Evolutionary conservation across 2,888 invertebrate genomes (phyloP), one percentile per base, ranked within the genome.

Genomic region (Adineta ricciae): DNA sequence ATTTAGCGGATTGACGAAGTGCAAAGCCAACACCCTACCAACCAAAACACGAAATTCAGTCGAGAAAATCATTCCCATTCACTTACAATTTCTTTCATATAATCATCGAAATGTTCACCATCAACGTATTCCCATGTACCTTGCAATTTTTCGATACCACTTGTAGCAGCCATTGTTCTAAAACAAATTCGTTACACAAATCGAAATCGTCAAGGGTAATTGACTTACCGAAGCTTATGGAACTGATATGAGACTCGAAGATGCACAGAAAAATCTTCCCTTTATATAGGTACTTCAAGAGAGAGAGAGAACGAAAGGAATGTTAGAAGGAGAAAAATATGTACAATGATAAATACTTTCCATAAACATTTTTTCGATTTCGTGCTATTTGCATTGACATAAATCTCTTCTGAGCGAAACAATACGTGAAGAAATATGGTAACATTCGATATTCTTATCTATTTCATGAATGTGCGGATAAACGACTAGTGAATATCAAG

Each of bases 61-160:
- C n/a, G n/a, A n/a, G n/a, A n/a, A 64, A n/a, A 11, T n/a, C 7
- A 64, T 9, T 24, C 2, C 16, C 4, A 64, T 8, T 64, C 8
- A 1, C 36, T 19, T 72, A 72, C 72, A 38, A 85, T 50, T 73
- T 85, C 93, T 92, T 95, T 95, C 94, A 96, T 94, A 92, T 94
- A 95, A 86, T 94, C 94, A 88, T 96, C 95, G 90, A 96, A 96
- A 90, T 95, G 94, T 87, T 95, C 94, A 88, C 94, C 73, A 73
- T 73, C 38, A 0, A 38, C 38, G 11, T 73, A 73, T 38, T 72
- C 36, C 72, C 72, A 72, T 72, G 72, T 72, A 32, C 72, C 72
- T 72, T 36, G 0, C 7, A 72, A 32, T 72, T 72, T 32, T 72
- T 72, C 32, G 21, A 72, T 14, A 36, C 36, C 38, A 38, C 27